Conservation (phyloP, 2,888 invertebrate species). For the Drosophila lutescens region DNA sequence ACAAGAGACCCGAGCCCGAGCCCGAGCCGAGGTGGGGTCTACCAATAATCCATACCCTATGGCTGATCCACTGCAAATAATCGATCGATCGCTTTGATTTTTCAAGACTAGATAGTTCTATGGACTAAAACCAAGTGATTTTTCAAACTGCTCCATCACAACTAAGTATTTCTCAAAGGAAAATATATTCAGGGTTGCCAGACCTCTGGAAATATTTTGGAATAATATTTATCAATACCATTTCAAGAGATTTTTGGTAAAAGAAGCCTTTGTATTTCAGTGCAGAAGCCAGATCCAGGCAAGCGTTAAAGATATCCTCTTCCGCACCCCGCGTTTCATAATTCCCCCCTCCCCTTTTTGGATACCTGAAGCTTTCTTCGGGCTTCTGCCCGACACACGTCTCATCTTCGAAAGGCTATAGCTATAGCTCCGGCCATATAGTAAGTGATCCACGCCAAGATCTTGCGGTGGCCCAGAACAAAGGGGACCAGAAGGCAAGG, state of each 20-base stretch:
- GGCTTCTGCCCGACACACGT: slow-evolving; percentile 48
- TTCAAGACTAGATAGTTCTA: neutral
- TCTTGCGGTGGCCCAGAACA: slow-evolving; percentile 56
- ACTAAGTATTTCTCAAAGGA: too few relatives aligned
- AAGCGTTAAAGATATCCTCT: slow-evolving; percentile 56
- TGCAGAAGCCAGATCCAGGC: slow-evolving; percentile 56
- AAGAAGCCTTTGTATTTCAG: neutral
- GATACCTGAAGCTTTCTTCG: slow-evolving; percentile 2
- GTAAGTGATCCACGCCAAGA: slow-evolving; percentile 45
- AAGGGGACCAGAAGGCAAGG: slow-evolving; percentile 24
- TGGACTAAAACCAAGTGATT: too few relatives aligned
- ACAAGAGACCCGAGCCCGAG: slow-evolving; percentile 50
- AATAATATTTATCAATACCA: too few relatives aligned
- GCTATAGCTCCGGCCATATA: neutral
- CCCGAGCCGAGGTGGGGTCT: slow-evolving; percentile 16
- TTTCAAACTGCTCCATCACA: too few relatives aligned
- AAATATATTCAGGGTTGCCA: too few relatives aligned
- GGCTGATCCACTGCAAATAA: slow-evolving; percentile 29
- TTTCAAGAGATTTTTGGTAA: neutral
- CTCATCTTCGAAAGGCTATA: slow-evolving; percentile 1
- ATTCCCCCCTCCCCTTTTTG: neutral
- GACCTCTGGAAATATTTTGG: too few relatives aligned
- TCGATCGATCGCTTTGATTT: neutral
- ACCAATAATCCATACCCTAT: slow-evolving; percentile 30
- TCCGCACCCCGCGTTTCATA: neutral